Conservation (phyloP, 2,888 invertebrate genomes). For the Nudaria mundana region DNA sequence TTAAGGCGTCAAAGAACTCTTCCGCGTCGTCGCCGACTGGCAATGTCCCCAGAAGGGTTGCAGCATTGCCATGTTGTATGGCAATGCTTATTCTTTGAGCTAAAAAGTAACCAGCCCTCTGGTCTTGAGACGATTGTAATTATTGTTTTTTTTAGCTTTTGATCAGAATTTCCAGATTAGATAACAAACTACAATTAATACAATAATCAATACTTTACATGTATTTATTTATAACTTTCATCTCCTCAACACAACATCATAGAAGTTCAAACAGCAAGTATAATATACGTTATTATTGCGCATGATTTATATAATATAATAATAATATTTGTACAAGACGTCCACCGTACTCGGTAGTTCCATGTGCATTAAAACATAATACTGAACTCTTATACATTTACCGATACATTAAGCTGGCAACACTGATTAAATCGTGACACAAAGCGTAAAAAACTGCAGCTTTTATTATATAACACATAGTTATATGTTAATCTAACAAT, state of each 20-base stretch:
- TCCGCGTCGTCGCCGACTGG: too few relatives aligned
- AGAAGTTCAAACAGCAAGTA: constrained; percentile 61
- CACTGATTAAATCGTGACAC: constrained; percentile 30
- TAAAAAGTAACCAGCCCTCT: too few relatives aligned
- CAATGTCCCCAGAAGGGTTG: too few relatives aligned
- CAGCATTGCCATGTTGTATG: too few relatives aligned
- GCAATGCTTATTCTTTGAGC: too few relatives aligned
- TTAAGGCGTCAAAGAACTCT: too few relatives aligned
- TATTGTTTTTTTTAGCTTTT: too few relatives aligned
- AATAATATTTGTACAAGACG: constrained; percentile 44
- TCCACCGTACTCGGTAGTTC: constrained; percentile 2
- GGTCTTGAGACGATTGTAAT: too few relatives aligned
- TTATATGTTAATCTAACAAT: constrained; percentile 48
- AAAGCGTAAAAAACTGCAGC: constrained; percentile 38
- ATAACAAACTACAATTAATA: too few relatives aligned
- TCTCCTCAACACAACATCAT: constrained; percentile 62
- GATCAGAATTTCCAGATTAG: too few relatives aligned
- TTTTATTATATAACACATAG: constrained; percentile 26
- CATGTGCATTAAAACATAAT: constrained; percentile 40
- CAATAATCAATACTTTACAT: constrained; percentile 46
- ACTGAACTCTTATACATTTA: constrained; percentile 48
- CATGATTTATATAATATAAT: constrained; percentile 29
- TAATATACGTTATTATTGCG: constrained; percentile 44
- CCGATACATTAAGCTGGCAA: constrained; percentile 29
- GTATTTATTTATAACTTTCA: constrained; percentile 66